Percentiles rank a stretch among this genome's conserved stretches.
phyloP scores from a whole-genome alignment of 2,797 vertebrate species.

The Selene dorsalis region DNA sequence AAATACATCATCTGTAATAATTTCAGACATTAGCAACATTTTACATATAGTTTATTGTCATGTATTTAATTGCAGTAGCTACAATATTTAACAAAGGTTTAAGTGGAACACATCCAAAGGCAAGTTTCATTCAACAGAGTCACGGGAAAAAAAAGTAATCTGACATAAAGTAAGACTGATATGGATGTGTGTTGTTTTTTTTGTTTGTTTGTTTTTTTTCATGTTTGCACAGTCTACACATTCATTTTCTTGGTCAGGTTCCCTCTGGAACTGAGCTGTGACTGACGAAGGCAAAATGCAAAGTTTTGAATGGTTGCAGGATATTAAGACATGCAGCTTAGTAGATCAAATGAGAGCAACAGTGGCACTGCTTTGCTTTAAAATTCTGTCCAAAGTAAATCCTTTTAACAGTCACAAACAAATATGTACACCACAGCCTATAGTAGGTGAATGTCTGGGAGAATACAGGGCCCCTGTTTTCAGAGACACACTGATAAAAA shows the following conservation, averaged over 20 bases:
- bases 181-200: constrained; percentile 68
- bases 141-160: constrained; percentile 59
- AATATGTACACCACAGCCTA: constrained; percentile 74
- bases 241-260: constrained; percentile 73
- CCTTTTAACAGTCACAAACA: constrained; percentile 65
- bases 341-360: constrained; percentile 65
- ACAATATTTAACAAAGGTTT: constrained; percentile 82
- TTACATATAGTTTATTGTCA: constrained; percentile 77
- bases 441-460: constrained; percentile 43
- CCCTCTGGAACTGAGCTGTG: constrained; percentile 57
- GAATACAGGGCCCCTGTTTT: constrained; percentile 42
- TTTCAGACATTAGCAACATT: constrained; percentile 51
- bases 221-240: constrained; percentile 76
- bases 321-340: constrained; percentile 83
- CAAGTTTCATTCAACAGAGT: constrained; percentile 76
- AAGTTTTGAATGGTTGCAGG: constrained; percentile 70
- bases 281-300: constrained; percentile 80
- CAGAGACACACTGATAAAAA: constrained; percentile 63
- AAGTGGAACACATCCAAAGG: constrained; percentile 79
- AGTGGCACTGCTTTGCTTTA: constrained; percentile 68
- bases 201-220: constrained; percentile 34
- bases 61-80: constrained; percentile 77
- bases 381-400: constrained; percentile 56
- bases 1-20: constrained; percentile 5
- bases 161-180: constrained; percentile 77